A percentile compares a stretch with the other conserved stretches of the same genome.
phyloP scores from a whole-genome alignment of 1,140 invertebrate genomes.

The Apocrypta bakeri region DNA sequence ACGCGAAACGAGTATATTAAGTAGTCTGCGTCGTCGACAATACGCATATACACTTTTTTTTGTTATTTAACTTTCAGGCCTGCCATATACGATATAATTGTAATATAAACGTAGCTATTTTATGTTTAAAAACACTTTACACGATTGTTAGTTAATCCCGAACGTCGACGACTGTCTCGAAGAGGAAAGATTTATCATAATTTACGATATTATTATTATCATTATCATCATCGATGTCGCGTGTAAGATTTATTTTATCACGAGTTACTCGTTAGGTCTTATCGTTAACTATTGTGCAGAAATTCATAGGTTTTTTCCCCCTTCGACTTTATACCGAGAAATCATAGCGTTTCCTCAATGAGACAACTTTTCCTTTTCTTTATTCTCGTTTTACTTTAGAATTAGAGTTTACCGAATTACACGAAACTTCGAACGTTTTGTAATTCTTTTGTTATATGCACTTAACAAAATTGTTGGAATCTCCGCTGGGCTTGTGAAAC shows the following conservation, averaged over 20 bases:
- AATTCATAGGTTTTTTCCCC: slow-evolving; percentile 22
- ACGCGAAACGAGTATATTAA: not conserved
- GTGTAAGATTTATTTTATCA: slow-evolving; percentile 44
- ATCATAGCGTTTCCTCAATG: no score
- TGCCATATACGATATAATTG: slow-evolving; percentile 52
- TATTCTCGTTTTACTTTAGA: not conserved
- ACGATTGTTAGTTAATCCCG: not conserved
- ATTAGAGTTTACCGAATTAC: not conserved
- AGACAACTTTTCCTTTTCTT: no score
- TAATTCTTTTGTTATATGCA: not conserved
- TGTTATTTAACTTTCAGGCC: slow-evolving; percentile 43
- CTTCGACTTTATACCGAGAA: not conserved
- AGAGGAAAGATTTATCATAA: not conserved
- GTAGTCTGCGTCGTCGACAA: slow-evolving; percentile 22
- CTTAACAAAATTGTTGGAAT: slow-evolving; percentile 7
- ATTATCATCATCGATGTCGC: slow-evolving; percentile 6
- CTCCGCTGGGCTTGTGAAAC: not conserved
- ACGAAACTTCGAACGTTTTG: not conserved
- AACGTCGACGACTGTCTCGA: slow-evolving; percentile 33
- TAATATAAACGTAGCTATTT: slow-evolving; percentile 34
- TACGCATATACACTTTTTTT: slow-evolving; percentile 20
- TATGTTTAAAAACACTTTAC: slow-evolving; percentile 21
- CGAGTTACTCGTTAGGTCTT: slow-evolving; percentile 25
- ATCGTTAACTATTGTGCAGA: slow-evolving; percentile 18
- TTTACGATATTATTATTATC: not conserved